Conservation (phyloP, 53 echinoderm and acorn worm species). For the Temnopleurus reevesii region DNA sequence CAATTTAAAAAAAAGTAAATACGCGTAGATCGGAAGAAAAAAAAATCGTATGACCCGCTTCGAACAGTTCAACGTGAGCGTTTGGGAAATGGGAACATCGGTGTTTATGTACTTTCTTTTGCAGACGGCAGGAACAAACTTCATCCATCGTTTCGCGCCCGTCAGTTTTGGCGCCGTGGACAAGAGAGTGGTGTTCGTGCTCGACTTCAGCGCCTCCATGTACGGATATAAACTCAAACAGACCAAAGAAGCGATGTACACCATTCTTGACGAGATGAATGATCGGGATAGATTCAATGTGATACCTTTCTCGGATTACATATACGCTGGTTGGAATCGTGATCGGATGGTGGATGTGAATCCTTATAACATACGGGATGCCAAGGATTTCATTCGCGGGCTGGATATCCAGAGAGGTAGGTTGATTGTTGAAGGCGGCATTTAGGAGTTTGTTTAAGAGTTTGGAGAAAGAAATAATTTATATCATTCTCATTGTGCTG, state of each 20-base stretch:
- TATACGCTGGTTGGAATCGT: constrained; percentile 70
- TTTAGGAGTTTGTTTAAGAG: no score
- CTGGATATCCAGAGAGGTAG: constrained; percentile 65
- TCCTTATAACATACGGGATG: constrained; percentile 61
- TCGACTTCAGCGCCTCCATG: constrained; percentile 99
- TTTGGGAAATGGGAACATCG: no score
- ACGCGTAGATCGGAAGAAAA: no score
- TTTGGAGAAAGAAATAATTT: no score
- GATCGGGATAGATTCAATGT: constrained; percentile 83
- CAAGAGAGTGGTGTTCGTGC: constrained; percentile 93
- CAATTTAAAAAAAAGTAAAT: no score
- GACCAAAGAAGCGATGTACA: constrained; percentile 90
- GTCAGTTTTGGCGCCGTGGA: constrained; percentile 70
- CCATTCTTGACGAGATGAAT: constrained; percentile 89
- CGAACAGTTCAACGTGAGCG: no score
- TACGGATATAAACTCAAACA: constrained; percentile 81
- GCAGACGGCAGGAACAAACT: constrained; percentile 72
- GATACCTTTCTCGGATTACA: constrained; percentile 83
- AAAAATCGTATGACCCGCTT: no score
- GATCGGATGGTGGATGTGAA: constrained; percentile 72
- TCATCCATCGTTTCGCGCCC: constrained; percentile 93
- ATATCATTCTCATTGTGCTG: no score
- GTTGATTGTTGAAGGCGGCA: no score
- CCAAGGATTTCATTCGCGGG: constrained; percentile 68
- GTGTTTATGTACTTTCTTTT: no score